Conservation (phyloP, 2,113 vertebrate species). For the Rutilus rutilus region DNA sequence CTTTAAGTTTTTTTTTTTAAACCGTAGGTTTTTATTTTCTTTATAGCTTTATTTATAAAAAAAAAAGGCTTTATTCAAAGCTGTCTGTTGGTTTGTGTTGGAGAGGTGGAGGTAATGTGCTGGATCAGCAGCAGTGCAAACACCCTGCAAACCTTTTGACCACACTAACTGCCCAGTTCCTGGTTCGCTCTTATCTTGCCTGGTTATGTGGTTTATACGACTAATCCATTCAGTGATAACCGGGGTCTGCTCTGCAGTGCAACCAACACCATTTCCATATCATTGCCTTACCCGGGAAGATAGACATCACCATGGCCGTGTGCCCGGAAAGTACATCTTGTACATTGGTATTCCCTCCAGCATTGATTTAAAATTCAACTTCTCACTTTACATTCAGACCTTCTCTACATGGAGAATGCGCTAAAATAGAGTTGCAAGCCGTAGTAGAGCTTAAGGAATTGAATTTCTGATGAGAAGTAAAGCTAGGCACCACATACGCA, state of each 20-base stretch:
- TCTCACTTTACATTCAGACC: constrained; percentile 18
- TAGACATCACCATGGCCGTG: not conserved
- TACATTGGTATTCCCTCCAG: constrained; percentile 11
- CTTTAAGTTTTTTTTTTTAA: no score
- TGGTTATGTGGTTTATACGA: constrained; percentile 10
- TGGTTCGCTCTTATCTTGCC: constrained; percentile 11
- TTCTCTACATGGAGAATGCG: not conserved
- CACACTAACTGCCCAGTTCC: constrained; percentile 5
- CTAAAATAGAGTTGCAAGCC: not conserved
- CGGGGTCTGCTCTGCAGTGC: not conserved
- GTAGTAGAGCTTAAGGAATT: constrained; percentile 19
- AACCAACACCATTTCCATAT: constrained; percentile 33
- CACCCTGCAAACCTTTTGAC: not conserved
- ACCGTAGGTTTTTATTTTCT: no score
- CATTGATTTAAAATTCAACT: constrained; percentile 11
- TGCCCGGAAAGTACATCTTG: not conserved
- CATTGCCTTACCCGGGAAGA: constrained; percentile 4
- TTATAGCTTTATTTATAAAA: no score
- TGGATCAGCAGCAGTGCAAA: not conserved
- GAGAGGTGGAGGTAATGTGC: constrained; percentile 11
- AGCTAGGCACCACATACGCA: constrained; percentile 15
- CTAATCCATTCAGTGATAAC: constrained; percentile 5
- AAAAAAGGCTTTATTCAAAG: not conserved
- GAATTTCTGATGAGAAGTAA: constrained; percentile 37
- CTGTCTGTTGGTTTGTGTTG: not conserved